Base-by-base conservation (phyloP, 53 echinoderm and acorn worm species). In the Hippasteria phrygiana region DNA sequence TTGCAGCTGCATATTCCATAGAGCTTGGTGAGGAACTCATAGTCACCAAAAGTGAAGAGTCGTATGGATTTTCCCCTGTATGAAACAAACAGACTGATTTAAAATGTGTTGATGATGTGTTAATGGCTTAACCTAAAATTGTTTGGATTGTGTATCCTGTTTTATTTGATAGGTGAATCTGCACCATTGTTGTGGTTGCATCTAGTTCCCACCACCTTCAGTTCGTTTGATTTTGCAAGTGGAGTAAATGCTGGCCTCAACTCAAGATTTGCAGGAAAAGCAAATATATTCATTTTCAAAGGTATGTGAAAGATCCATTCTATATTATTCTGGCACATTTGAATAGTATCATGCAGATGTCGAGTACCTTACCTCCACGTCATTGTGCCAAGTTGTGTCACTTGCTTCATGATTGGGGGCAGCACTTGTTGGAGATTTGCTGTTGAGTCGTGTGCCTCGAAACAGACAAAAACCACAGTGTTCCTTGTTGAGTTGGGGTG, bases 1-100 rank as follows among this genome's bases (percentile, higher is more conserved):
- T 88, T 88, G 46, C 88, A 88, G 73, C 88, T 88, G 75, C 75
- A 76, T 22, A 88, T 55, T 14, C 88, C 88, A 63, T 75, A 88
- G 34, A 75, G 55, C 46, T 76, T 88, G 1, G 75, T 62, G 3
- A 88, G 63, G 26, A 88, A 45, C 56, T 88, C 88, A n/a, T 88
- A 88, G 41, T 88, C 76, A 1, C 88, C 88, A 42, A 88, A 88
- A 5, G 31, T 29, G n/a, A 74, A 45, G 31, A 88, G 40, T 45
- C 42, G 37, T 43, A 75, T 55, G 50, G 42, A 33, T n/a, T 75
- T 75, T 29, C 56, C 88, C 55, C 88, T 28, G 20, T 34, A 18
- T 54, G 35, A 13, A 77, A 54, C 14, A 73, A 43, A 73, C n/a
- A 45, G 29, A 3, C 3, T 39, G 20, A 54, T 54, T 54, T 54